Conservation (phyloP, 2,797 vertebrate genomes). For the Amblyopsis hoosieri region DNA sequence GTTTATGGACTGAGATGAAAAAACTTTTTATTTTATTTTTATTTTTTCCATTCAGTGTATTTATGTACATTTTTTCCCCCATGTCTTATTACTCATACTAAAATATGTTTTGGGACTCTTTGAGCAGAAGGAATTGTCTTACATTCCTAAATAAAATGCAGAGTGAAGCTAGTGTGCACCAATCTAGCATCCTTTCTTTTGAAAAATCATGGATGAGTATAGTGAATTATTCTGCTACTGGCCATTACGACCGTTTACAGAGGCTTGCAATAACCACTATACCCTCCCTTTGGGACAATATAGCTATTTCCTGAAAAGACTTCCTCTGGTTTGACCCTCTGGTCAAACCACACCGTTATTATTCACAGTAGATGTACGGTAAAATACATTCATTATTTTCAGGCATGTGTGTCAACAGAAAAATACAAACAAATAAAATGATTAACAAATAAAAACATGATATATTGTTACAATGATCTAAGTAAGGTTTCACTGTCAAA, state of each 20-base stretch:
- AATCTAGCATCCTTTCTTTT: background rate
- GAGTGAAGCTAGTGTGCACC: slow-evolving; percentile 52
- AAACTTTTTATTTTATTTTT: slow-evolving; percentile 74
- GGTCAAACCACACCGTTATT: slow-evolving; percentile 33
- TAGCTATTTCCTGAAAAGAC: background rate
- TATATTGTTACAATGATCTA: too few relatives aligned
- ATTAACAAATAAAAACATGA: slow-evolving; percentile 10
- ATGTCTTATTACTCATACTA: slow-evolving; percentile 66
- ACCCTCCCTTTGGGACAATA: slow-evolving; percentile 12
- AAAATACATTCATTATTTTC: slow-evolving; percentile 21
- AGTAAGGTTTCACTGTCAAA: background rate
- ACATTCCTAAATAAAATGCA: slow-evolving; percentile 81
- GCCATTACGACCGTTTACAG: background rate
- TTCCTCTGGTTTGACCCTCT: slow-evolving; percentile 30
- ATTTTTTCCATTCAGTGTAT: slow-evolving; percentile 66
- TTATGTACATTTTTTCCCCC: slow-evolving; percentile 71
- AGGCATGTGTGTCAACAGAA: slow-evolving; percentile 8
- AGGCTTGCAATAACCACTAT: background rate
- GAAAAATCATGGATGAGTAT: slow-evolving; percentile 2
- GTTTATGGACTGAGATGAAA: slow-evolving; percentile 52
- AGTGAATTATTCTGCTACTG: background rate
- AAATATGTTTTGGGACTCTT: slow-evolving; percentile 57
- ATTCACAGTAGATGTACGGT: slow-evolving; percentile 18
- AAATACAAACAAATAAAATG: slow-evolving; percentile 7
- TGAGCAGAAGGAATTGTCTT: slow-evolving; percentile 76